These are phyloP conservation scores for Marasmarcha lunaedactyla DNA, from an alignment of 2,888 invertebrate species.

Conservation along the genomic window DNA sequence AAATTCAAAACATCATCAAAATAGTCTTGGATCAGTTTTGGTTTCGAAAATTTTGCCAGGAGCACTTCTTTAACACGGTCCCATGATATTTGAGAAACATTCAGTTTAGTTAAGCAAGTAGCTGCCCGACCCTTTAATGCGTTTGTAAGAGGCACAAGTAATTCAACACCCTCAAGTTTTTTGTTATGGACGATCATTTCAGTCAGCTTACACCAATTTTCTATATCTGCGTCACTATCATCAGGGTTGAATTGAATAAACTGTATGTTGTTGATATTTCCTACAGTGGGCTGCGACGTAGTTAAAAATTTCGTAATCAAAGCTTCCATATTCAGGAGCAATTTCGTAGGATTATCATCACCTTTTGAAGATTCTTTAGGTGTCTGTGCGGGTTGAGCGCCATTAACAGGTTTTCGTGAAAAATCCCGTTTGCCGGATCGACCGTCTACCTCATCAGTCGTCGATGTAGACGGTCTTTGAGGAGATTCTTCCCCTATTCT, in stretches of 20 bases:
- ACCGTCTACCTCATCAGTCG: background rate
- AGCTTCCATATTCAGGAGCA: conserved; percentile 3
- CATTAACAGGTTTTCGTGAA: background rate
- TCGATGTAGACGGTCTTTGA: background rate
- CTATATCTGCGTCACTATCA: conserved; percentile 12
- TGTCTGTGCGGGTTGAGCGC: background rate
- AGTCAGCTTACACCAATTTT: conserved; percentile 13
- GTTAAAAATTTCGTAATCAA: conserved; percentile 1
- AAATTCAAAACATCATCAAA: conserved; percentile 17
- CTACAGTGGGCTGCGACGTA: conserved; percentile 3
- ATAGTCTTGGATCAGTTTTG: conserved; percentile 16
- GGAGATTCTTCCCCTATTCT: background rate
- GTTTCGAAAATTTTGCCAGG: conserved; percentile 14
- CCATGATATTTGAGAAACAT: conserved; percentile 11
- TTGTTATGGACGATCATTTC: conserved; percentile 9
- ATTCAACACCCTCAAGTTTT: conserved; percentile 7
- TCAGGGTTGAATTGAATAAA: conserved; percentile 14
- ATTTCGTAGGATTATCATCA: conserved; percentile 1
- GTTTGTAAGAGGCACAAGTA: conserved; percentile 16
- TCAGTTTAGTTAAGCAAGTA: conserved; percentile 15
- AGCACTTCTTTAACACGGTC: conserved; percentile 7
- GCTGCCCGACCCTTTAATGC: conserved; percentile 18
- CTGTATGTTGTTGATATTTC: conserved; percentile 1
- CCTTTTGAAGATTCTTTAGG: background rate
- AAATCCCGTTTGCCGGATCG: background rate